These are phyloP conservation scores for Actenoides lindsayi DNA, from an alignment of 2,113 vertebrate genomes.

Conservation along the genomic window DNA sequence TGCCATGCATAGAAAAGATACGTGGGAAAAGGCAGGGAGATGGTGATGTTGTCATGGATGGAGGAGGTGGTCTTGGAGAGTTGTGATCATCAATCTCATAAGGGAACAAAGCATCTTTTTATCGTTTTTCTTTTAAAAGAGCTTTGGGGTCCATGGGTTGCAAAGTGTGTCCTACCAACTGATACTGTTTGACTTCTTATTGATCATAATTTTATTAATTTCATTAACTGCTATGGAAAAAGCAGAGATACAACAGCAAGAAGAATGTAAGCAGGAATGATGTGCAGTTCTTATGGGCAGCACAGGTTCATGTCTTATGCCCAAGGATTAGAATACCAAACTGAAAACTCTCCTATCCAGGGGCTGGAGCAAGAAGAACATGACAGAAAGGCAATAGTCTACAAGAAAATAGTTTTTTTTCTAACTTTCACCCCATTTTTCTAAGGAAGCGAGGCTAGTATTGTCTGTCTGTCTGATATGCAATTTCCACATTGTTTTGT, in stretches of 20 bases:
- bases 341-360: neutral
- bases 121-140: neutral
- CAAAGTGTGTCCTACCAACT: neutral
- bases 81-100: neutral
- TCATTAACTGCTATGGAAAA: neutral
- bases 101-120: neutral
- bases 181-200: neutral
- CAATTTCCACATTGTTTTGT: neutral
- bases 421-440: neutral
- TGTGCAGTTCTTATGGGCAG: neutral
- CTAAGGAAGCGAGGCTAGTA: neutral
- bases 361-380: neutral
- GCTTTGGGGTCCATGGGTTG: neutral
- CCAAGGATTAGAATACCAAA: neutral
- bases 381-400: neutral
- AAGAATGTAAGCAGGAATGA: neutral
- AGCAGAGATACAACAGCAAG: neutral
- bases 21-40: neutral
- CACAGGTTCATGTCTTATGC: neutral
- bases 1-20: neutral
- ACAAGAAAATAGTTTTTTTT: neutral
- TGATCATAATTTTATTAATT: neutral
- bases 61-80: neutral
- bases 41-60: neutral
- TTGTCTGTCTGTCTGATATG: neutral